Evolutionary conservation across 2,113 vertebrate species (phyloP).

Genomic region (Bubo bubo): DNA sequence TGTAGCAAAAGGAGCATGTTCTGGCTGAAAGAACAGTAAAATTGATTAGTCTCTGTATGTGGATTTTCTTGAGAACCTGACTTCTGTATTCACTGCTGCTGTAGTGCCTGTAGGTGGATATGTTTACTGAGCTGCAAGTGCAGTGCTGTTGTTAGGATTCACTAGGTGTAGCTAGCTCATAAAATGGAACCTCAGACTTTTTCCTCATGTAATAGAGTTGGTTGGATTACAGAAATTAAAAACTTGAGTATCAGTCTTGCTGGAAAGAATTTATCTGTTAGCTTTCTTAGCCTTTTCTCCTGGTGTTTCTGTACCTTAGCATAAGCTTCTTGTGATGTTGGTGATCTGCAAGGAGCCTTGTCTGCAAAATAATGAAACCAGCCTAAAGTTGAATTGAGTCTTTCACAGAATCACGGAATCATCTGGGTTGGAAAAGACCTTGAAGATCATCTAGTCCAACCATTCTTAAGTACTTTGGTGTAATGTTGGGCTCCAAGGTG

Average conservation of each 20-base stretch:
- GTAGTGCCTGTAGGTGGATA: not conserved
- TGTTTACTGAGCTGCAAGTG: not conserved
- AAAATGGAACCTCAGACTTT: not conserved
- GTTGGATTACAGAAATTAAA: not conserved
- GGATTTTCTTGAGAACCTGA: constrained; percentile 6
- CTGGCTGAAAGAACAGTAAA: constrained; percentile 12
- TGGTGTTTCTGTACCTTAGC: not conserved
- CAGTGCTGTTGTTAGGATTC: not conserved
- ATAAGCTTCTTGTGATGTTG: not conserved
- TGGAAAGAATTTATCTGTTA: not conserved
- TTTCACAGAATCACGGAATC: not conserved
- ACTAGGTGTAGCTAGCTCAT: not conserved
- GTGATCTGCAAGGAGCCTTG: not conserved
- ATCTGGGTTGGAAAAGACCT: too few relatives aligned
- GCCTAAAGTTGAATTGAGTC: not conserved
- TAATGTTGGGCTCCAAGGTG: not conserved
- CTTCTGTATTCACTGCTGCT: not conserved
- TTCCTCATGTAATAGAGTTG: not conserved
- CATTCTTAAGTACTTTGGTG: not conserved
- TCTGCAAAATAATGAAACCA: not conserved
- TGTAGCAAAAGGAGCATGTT: not conserved
- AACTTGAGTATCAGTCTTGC: not conserved
- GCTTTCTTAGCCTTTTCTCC: not conserved
- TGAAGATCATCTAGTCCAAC: too few relatives aligned
- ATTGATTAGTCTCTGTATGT: not conserved